Evolutionary conservation across 2,113 vertebrate genomes (phyloP).

Genomic region (Daubentonia madagascariensis): DNA sequence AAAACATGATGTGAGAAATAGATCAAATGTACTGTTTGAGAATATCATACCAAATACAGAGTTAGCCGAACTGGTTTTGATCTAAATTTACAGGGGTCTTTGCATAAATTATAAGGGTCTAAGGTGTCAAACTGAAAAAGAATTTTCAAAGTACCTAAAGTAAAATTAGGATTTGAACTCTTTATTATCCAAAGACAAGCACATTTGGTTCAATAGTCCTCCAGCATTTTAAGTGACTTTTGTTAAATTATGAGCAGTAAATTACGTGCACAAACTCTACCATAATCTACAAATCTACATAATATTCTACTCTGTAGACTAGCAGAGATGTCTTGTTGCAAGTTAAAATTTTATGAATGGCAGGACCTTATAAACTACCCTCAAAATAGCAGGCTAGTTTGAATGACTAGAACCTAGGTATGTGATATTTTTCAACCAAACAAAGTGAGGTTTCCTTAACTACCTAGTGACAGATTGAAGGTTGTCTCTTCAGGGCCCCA

Average conservation of each 20-base stretch:
- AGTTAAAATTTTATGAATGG: background rate
- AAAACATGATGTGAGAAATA: background rate
- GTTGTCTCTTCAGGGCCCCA: background rate
- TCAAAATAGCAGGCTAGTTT: background rate
- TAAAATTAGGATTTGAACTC: background rate
- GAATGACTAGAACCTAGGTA: background rate
- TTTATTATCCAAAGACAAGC: background rate
- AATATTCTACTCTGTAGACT: background rate
- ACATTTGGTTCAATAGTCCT: background rate
- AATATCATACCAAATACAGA: background rate
- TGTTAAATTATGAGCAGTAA: background rate
- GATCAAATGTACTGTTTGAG: background rate
- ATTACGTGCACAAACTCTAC: background rate
- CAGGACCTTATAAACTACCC: background rate
- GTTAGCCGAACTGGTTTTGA: background rate
- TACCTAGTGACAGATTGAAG: background rate
- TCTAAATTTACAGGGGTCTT: background rate
- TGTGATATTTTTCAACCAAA: background rate
- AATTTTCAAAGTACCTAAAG: background rate
- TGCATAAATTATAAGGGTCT: background rate
- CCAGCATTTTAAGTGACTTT: background rate
- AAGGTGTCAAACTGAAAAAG: background rate
- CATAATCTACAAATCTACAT: background rate
- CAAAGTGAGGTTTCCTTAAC: background rate
- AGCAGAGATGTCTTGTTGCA: background rate